Evolutionary conservation across 1,140 invertebrate genomes (phyloP).

Genomic region (Cotesia glomerata): DNA sequence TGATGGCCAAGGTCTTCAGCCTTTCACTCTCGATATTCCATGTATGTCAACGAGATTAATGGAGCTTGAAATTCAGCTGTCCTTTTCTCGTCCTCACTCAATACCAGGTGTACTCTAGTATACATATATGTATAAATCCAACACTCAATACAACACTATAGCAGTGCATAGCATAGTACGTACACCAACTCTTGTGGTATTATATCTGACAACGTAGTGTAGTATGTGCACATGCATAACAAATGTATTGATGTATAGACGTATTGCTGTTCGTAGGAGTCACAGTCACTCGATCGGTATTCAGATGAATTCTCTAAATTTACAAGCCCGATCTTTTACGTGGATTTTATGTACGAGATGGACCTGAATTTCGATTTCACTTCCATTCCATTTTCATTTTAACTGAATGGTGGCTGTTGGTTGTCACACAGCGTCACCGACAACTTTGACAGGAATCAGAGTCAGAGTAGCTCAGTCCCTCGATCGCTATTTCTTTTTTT

Average conservation of each 20-base stretch:
- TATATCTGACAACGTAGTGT: no score
- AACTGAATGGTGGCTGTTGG: background rate
- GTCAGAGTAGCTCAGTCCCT: background rate
- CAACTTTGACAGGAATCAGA: slow-evolving; percentile 29
- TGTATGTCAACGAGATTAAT: slow-evolving; percentile 20
- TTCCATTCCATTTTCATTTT: slow-evolving; percentile 4
- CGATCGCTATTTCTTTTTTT: slow-evolving; percentile 8
- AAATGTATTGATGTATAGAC: background rate
- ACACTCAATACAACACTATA: no score
- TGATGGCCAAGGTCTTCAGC: slow-evolving; percentile 20
- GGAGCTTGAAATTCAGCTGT: slow-evolving; percentile 20
- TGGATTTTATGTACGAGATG: slow-evolving; percentile 6
- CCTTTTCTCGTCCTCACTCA: slow-evolving; percentile 12
- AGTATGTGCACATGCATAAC: background rate
- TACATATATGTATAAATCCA: no score
- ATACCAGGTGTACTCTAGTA: no score
- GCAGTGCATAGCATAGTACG: no score
- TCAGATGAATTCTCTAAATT: slow-evolving; percentile 2
- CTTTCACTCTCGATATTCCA: slow-evolving; percentile 15
- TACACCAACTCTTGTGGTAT: no score
- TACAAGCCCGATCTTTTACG: background rate
- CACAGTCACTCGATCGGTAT: background rate
- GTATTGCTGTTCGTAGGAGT: background rate
- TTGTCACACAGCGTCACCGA: slow-evolving; percentile 6
- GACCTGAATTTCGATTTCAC: slow-evolving; percentile 20